phyloP scores from a whole-genome alignment of 1,140 invertebrate genomes.

The Cephus cinctus region DNA sequence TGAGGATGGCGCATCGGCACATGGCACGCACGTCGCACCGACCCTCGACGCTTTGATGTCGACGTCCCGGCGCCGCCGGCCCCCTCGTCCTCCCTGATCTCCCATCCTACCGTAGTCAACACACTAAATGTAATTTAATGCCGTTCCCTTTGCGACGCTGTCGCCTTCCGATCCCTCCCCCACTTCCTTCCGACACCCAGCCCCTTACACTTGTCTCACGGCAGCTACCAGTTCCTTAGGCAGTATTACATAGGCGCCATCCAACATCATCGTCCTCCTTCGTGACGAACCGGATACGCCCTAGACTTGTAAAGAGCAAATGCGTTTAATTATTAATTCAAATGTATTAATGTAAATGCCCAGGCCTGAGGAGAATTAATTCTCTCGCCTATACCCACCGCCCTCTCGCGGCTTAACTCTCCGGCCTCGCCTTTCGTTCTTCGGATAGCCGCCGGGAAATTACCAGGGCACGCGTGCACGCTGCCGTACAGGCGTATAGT shows the following conservation, averaged over 20 bases:
- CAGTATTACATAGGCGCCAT: too few relatives aligned
- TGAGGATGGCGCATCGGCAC: slow-evolving; percentile 6
- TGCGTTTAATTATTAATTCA: slow-evolving; percentile 47
- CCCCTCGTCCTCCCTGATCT: background rate
- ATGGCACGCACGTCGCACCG: background rate
- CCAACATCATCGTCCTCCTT: background rate
- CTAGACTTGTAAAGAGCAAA: slow-evolving; percentile 7
- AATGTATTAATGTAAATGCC: slow-evolving; percentile 45
- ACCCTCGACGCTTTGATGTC: slow-evolving; percentile 23
- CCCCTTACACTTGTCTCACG: too few relatives aligned
- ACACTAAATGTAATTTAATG: slow-evolving; percentile 36
- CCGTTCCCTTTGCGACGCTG: too few relatives aligned
- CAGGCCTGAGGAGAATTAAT: slow-evolving; percentile 45
- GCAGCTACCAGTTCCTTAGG: too few relatives aligned
- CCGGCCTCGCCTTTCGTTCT: too few relatives aligned
- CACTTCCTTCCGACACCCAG: slow-evolving; percentile 2
- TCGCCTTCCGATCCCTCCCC: background rate
- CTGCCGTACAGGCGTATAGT: too few relatives aligned
- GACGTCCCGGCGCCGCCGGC: background rate
- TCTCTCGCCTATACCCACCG: too few relatives aligned
- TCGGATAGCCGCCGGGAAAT: too few relatives aligned
- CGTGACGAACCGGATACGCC: background rate
- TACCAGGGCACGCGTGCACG: too few relatives aligned
- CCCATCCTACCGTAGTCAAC: slow-evolving; percentile 8
- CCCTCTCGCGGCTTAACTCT: too few relatives aligned